These are phyloP conservation scores for Phylloscopus trochiloides DNA, from an alignment of 2,113 vertebrate species.

Conservation along the genomic window DNA sequence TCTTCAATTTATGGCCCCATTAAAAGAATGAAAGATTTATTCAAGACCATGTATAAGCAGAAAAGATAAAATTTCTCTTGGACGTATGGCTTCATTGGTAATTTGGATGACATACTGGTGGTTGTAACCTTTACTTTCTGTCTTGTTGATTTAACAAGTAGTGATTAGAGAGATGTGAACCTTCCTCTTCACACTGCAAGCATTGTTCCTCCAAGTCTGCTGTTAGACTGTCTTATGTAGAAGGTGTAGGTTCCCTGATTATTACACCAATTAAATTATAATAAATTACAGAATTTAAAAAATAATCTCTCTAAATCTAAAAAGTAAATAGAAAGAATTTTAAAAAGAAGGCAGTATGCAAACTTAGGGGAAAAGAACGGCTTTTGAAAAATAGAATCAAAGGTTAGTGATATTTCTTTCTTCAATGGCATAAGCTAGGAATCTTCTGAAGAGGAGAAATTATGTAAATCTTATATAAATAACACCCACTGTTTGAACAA, in stretches of 20 bases:
- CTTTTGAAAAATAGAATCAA: neutral
- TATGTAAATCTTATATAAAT: neutral
- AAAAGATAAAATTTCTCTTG: neutral
- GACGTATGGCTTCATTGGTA: neutral
- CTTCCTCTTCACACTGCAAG: neutral
- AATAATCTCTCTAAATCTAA: neutral
- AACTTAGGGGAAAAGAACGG: neutral
- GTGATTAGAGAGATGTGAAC: neutral
- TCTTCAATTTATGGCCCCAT: neutral
- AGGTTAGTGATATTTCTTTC: neutral
- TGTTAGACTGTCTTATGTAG: neutral
- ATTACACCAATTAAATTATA: neutral
- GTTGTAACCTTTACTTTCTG: neutral
- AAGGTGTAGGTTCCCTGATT: neutral
- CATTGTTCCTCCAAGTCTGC: neutral
- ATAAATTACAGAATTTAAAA: neutral
- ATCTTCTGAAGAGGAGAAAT: neutral
- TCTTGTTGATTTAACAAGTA: neutral
- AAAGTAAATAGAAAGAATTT: neutral
- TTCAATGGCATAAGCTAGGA: neutral
- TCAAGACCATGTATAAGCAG: neutral
- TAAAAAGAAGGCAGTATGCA: neutral
- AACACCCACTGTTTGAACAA: neutral
- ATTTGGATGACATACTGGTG: neutral
- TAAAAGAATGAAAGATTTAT: neutral